Base-by-base conservation (phyloP, 2,888 invertebrate species). In the Nomada fabriciana region DNA sequence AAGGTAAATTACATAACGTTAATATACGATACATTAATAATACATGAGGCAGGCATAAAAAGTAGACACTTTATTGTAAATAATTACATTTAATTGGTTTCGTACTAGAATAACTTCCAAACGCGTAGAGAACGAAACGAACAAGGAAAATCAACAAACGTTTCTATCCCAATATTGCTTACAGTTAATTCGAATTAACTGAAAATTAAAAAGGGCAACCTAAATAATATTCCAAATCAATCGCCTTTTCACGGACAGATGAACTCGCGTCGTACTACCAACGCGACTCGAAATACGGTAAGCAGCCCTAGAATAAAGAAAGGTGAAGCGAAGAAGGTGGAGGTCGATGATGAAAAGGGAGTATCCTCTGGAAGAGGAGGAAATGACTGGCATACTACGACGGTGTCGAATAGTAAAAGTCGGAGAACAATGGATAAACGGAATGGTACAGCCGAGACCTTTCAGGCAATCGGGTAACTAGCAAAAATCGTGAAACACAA, bases 391-490 rank as follows among this genome's bases (percentile, higher is more conserved):
- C 88, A 87, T 82, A 84, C 86, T 80, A 75, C 57, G 75, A 71
- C 75, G 72, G 50, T 85, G 81, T 77, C 88, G 84, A 91, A 92
- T 91, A 89, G 90, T 92, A 91, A 93, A 92, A 92, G 89, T 91
- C 87, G 65, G 84, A 85, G 90, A 92, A 93, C 92, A 93, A 93
- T 92, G 91, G 93, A 85, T 90, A 89, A 89, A 86, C 87, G 86
- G 88, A 89, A 89, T 91, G 84, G 89, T 88, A 86, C 86, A 86
- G 78, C 82, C 85, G 80, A 91, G 91, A 91, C 91, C 91, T 92
- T 92, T 92, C 90, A 89, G 88, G 89, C 89, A 91, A 90, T 91
- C 86, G 89, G 80, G 83, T 89, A 91, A 91, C 88, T 85, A 85
- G 88, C 73, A 90, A 89, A 89, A 90, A 90, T 90, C 69, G 61